Evolutionary conservation across 2,797 vertebrate genomes (phyloP).

Genomic region (Arnoldichthys spilopterus): DNA sequence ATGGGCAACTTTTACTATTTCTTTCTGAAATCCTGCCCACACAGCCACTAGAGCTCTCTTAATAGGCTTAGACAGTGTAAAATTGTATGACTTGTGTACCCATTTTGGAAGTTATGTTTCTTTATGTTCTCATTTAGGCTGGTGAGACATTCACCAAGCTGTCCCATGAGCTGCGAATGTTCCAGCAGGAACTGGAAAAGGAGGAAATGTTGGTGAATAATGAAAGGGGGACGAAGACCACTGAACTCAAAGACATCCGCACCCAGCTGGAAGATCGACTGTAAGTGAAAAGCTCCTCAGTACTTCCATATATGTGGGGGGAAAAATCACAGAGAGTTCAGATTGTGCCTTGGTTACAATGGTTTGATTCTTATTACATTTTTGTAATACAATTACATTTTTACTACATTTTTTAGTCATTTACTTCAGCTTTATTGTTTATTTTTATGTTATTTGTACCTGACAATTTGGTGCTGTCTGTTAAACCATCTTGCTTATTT

Average conservation of each 20-base stretch:
- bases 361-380: too few relatives aligned
- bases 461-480: too few relatives aligned
- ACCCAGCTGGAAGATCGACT: slow-evolving; percentile 37
- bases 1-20: too few relatives aligned
- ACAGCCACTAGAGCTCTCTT: too few relatives aligned
- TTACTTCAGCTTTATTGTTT: too few relatives aligned
- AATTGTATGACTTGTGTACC: not conserved
- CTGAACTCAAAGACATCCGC: slow-evolving; percentile 9
- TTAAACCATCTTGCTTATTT: not conserved
- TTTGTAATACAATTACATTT: too few relatives aligned
- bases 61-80: not conserved
- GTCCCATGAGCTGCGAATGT: slow-evolving; percentile 33
- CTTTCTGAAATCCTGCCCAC: too few relatives aligned
- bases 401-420: too few relatives aligned
- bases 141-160: slow-evolving; percentile 31
- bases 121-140: slow-evolving; percentile 36
- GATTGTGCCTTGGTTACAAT: not conserved
- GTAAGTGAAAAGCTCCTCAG: slow-evolving; percentile 40
- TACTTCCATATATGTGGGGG: not conserved
- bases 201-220: slow-evolving; percentile 33
- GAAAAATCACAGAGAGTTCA: not conserved
- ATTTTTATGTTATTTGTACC: too few relatives aligned
- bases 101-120: not conserved
- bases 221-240: slow-evolving; percentile 15
- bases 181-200: slow-evolving; percentile 39